phyloP scores from a whole-genome alignment of 2,113 vertebrate species.

The Hyperopisus bebe region DNA sequence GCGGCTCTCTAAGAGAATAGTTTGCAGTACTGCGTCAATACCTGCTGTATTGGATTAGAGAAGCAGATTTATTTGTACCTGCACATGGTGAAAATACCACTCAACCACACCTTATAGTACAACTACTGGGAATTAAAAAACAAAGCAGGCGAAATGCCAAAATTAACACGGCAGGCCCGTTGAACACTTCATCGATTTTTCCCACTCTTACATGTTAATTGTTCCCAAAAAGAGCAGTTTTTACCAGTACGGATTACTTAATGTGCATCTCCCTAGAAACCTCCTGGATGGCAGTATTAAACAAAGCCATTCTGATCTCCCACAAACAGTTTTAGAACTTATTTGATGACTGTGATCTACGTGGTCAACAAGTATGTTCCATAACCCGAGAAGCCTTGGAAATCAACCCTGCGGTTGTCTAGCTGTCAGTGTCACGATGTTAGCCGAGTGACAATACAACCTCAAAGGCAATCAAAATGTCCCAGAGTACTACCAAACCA shows the following conservation, averaged over 20 bases:
- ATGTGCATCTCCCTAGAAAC: slow-evolving; percentile 1
- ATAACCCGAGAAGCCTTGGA: neutral
- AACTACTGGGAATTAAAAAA: neutral
- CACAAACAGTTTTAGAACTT: neutral
- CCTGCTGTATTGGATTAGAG: neutral
- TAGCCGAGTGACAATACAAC: neutral
- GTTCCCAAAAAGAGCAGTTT: slow-evolving; percentile 13
- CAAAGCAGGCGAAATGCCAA: neutral
- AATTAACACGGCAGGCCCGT: neutral
- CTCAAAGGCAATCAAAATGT: neutral
- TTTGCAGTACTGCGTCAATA: neutral
- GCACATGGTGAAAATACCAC: neutral
- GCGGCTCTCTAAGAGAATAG: neutral
- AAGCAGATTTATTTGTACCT: neutral
- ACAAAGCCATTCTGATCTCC: neutral
- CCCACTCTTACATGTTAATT: neutral
- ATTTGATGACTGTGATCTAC: neutral
- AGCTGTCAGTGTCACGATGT: neutral
- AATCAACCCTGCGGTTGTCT: neutral
- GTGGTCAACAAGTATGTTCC: neutral
- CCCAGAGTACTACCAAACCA: neutral
- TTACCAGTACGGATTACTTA: neutral
- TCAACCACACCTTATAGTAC: neutral
- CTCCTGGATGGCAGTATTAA: neutral
- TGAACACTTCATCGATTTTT: neutral